Base-by-base conservation (phyloP, 2,797 vertebrate species). In the Luscinia luscinia region DNA sequence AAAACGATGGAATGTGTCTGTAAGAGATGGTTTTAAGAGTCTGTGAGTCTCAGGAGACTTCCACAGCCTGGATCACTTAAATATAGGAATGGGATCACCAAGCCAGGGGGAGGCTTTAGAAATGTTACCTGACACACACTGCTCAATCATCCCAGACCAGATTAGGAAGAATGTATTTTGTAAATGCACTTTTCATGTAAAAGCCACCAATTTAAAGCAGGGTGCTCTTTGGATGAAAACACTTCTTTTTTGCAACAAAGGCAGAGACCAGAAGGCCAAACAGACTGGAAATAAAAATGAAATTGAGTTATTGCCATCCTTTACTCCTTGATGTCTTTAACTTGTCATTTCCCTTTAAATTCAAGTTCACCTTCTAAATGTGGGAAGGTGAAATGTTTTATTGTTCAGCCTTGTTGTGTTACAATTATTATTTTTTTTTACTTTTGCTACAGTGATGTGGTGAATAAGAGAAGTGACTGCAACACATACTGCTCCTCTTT, bases 401-500 rank as follows among this genome's bases (percentile, higher is more conserved):
- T 64, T 89, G 38, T 36, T 87, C 3, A 12, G 57, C 79, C 64
- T 80, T 52, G 43, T 76, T 89, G 18, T 58, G 26, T 82, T 61
- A 76, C 45, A 87, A 84, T 80, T 59, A 54, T 51, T 93, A 61
- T 62, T 91, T 43, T 43, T 43, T 43, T 94, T 95, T 43, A 58
- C 40, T 77, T 90, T 78, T 91, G 79, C 61, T 81, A 23, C 90
- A 94, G 36, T 1, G 23, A 51, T 13, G 54, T 54, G 36, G 59
- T 75, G 81, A 95, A 64, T 67, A 68, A 84, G 80, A 94, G 93
- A 59, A 94, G 49, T 70, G 89, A 93, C 82, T 94, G 0, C 49
- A 94, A 66, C 89, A 91, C 85, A 90, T 51, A 83, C 79, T 94
- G 91, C 70, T 95, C 72, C 89, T 94, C 85, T 93, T 93, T 94